Evolutionary conservation across 2,888 invertebrate genomes (phyloP).

Genomic region (Ectemnius cavifrons): DNA sequence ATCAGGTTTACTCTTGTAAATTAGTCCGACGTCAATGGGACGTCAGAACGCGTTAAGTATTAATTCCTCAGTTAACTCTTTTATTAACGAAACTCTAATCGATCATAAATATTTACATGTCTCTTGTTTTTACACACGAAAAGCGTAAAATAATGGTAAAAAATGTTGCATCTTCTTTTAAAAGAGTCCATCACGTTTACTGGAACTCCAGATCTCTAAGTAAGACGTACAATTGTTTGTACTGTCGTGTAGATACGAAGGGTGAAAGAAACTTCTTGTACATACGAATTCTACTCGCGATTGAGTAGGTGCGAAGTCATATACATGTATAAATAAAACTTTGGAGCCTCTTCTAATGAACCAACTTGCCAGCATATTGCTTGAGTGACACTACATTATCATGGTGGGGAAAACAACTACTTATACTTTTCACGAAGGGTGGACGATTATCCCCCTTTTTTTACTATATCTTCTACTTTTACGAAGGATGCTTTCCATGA

Average conservation of each 20-base stretch:
- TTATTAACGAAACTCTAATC: background rate
- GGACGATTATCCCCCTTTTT: slow-evolving; percentile 47
- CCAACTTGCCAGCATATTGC: slow-evolving; percentile 31
- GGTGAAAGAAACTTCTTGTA: slow-evolving; percentile 37
- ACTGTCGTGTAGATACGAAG: slow-evolving; percentile 33
- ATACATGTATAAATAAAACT: slow-evolving; percentile 29
- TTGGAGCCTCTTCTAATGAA: slow-evolving; percentile 24
- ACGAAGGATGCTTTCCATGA: slow-evolving; percentile 12
- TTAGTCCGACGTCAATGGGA: background rate
- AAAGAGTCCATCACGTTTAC: slow-evolving; percentile 36
- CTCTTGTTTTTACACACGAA: slow-evolving; percentile 16
- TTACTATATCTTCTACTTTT: slow-evolving; percentile 30
- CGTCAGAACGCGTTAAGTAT: background rate
- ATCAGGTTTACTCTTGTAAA: background rate
- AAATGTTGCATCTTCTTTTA: slow-evolving; percentile 35
- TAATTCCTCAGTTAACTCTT: background rate
- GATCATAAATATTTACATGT: slow-evolving; percentile 6
- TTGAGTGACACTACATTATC: slow-evolving; percentile 28
- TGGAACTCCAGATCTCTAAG: slow-evolving; percentile 6
- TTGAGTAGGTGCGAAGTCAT: slow-evolving; percentile 26
- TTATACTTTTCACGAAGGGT: slow-evolving; percentile 56
- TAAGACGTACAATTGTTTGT: background rate
- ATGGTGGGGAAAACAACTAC: slow-evolving; percentile 41
- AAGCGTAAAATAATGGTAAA: slow-evolving; percentile 15
- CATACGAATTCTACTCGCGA: slow-evolving; percentile 32